Conservation (phyloP, 2,113 vertebrate species). For the Aldabrachelys gigantea region DNA sequence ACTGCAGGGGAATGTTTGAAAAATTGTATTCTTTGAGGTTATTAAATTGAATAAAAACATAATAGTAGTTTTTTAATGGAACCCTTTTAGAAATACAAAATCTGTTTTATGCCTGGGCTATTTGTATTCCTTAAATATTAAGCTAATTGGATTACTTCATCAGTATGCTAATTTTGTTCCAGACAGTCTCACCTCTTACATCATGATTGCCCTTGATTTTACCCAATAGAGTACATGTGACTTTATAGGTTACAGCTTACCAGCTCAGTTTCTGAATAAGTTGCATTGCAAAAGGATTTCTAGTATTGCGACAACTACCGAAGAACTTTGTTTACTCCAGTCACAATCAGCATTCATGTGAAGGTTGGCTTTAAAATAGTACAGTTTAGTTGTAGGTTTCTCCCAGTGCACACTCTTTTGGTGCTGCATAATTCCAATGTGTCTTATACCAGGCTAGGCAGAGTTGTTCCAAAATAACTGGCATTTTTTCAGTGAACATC, state of each 20-base stretch:
- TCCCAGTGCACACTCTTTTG: accelerated
- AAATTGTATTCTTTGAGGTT: neutral
- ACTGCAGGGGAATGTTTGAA: neutral
- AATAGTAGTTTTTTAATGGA: neutral
- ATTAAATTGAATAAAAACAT: neutral
- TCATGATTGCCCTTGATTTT: neutral
- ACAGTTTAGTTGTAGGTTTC: neutral
- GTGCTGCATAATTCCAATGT: neutral
- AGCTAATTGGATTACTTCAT: neutral
- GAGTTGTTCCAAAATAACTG: neutral
- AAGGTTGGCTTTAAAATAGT: neutral
- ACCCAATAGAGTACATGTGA: neutral
- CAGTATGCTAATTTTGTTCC: neutral
- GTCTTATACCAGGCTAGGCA: neutral
- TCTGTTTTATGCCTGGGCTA: neutral
- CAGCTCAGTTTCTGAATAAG: neutral
- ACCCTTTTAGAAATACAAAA: neutral
- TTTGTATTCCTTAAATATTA: neutral
- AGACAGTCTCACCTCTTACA: neutral
- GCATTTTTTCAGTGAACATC: neutral
- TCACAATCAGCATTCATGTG: neutral
- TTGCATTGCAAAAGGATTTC: neutral
- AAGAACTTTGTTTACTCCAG: neutral
- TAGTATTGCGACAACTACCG: neutral
- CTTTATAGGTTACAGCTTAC: neutral